phyloP scores from a whole-genome alignment of 2,888 invertebrate genomes.

The Epirrhoe tristata region DNA sequence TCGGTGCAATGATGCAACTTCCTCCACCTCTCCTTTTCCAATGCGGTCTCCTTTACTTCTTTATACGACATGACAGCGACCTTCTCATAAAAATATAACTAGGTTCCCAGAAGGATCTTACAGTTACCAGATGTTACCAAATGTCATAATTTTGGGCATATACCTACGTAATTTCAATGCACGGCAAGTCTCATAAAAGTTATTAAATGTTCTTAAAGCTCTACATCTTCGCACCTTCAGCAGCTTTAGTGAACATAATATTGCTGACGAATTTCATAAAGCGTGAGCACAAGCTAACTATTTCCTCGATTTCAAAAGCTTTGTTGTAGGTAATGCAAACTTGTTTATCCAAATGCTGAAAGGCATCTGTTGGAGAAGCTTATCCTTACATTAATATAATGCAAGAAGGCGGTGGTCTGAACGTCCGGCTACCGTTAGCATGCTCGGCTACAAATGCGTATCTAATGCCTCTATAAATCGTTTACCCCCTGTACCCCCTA shows the following conservation, averaged over 20 bases:
- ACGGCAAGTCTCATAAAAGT: constrained; percentile 58
- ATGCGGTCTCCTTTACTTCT: no score
- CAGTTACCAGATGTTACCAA: no score
- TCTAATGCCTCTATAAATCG: constrained; percentile 79
- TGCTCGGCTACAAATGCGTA: constrained; percentile 68
- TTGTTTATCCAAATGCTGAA: constrained; percentile 21
- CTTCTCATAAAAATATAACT: no score
- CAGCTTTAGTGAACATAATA: not conserved
- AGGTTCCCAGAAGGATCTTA: no score
- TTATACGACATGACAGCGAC: no score
- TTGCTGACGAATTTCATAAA: not conserved
- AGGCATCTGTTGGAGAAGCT: constrained; percentile 22
- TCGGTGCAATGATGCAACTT: no score
- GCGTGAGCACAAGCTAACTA: not conserved
- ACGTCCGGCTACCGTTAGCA: constrained; percentile 48
- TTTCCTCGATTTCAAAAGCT: not conserved
- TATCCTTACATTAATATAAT: constrained; percentile 48
- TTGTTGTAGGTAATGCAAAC: not conserved
- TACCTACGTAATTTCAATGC: not conserved
- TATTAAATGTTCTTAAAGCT: constrained; percentile 57
- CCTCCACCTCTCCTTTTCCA: no score
- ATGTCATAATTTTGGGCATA: no score
- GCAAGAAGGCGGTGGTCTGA: constrained; percentile 49
- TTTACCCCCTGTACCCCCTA: constrained; percentile 53
- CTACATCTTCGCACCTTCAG: constrained; percentile 44